A percentile compares a stretch with the other conserved stretches of the same genome.
Conservation (phyloP, 2,888 invertebrate genomes). For the Metopia argyrocephala region DNA sequence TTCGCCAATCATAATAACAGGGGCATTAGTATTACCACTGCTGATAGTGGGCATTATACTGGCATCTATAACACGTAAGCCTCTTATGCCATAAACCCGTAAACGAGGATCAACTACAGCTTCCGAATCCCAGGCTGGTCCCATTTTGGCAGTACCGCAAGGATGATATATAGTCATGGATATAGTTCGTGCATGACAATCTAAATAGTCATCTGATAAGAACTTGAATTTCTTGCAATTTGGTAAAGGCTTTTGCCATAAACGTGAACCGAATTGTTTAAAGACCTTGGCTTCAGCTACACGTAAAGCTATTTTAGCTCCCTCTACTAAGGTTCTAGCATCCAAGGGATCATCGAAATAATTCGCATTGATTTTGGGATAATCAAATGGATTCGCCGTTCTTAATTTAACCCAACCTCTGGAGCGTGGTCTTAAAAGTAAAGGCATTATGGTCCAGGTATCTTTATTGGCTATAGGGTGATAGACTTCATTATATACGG, state of each 20-base stretch:
- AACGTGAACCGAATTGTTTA: conserved; percentile 87
- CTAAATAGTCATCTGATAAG: conserved; percentile 89
- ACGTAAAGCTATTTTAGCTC: conserved; percentile 86
- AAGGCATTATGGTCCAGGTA: conserved; percentile 90
- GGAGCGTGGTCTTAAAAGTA: conserved; percentile 88
- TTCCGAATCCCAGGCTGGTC: conserved; percentile 86
- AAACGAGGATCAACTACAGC: conserved; percentile 91
- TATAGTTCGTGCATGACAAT: conserved; percentile 91
- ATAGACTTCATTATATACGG: conserved; percentile 88
- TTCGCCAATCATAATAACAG: conserved; percentile 94
- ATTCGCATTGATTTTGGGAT: conserved; percentile 94
- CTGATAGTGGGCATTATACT: conserved; percentile 93
- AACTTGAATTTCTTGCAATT: conserved; percentile 87
- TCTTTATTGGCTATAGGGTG: conserved; percentile 87
- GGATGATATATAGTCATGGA: conserved; percentile 95
- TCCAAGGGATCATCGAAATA: conserved; percentile 91
- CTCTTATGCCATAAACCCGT: conserved; percentile 87
- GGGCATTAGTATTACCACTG: conserved; percentile 94
- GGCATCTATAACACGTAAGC: conserved; percentile 90
- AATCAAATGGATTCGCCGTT: conserved; percentile 90
- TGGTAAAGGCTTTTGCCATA: conserved; percentile 87
- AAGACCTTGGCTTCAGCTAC: conserved; percentile 88
- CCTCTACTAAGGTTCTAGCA: conserved; percentile 89
- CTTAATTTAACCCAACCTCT: conserved; percentile 87
- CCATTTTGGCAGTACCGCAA: conserved; percentile 93